A percentile compares a stretch with the other conserved stretches of the same genome.
phyloP scores from a whole-genome alignment of 2,113 vertebrate species.

The Chloroceryle aenea region DNA sequence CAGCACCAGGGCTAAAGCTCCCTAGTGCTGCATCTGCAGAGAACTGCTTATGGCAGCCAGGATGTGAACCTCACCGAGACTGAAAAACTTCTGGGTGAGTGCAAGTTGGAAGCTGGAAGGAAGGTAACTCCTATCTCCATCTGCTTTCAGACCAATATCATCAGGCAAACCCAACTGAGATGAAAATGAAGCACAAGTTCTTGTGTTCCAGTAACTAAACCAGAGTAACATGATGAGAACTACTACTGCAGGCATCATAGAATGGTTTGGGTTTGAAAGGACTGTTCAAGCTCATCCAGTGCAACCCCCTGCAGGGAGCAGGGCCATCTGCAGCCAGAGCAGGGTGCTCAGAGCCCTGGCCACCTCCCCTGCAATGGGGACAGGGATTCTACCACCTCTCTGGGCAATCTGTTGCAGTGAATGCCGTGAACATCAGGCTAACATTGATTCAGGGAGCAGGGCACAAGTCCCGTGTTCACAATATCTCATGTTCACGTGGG shows the following conservation, averaged over 20 bases:
- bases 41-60: neutral
- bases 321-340: neutral
- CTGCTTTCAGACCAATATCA: neutral
- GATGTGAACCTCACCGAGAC: neutral
- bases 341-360: neutral
- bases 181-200: accelerated
- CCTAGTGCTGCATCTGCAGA: neutral
- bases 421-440: neutral
- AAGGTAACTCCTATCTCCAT: neutral
- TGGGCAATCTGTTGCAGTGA: neutral
- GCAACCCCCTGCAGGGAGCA: neutral
- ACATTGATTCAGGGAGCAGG: neutral
- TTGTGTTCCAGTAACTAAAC: neutral
- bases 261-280: neutral
- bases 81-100: neutral
- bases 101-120: accelerated
- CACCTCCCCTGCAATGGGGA: neutral
- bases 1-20: neutral
- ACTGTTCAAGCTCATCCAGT: neutral
- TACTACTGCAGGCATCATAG: neutral
- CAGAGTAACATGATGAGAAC: neutral
- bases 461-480: neutral
- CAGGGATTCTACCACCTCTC: neutral
- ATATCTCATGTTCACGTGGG: neutral
- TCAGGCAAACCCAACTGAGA: neutral